Base-by-base conservation (phyloP, 2,797 vertebrate species). In the Muscicapa comitata region DNA sequence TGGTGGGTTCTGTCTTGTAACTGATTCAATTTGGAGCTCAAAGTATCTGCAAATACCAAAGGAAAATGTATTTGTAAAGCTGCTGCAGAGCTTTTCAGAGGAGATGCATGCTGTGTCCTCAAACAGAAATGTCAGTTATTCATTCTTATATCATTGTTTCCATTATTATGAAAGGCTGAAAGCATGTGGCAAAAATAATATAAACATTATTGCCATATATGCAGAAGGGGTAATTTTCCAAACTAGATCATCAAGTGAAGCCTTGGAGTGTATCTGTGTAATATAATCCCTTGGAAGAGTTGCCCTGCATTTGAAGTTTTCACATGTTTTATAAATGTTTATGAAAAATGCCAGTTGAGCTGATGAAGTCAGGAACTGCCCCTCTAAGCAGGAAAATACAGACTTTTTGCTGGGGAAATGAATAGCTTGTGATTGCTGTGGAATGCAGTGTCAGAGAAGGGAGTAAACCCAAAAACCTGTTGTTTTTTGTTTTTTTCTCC, bases 131-230 rank as follows among this genome's bases (percentile, higher is more conserved):
- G 93, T 95, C 92, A 92, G 71, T 92, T 89, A 68, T 89, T 92
- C 84, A 18, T 93, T 97, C 84, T 96, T 93, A 19, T 91, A 85
- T 97, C 91, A 91, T 95, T 95, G 84, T 97, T 97, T 95, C 92
- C 94, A 85, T 92, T 95, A 82, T 94, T 95, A 95, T 94, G 94
- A 92, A 92, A 95, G 93, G 50, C 77, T 80, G 70, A 82, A 96
- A 91, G 92, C 90, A 97, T 92, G 94, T 82, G 81, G 90, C 83
- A 87, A 95, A 95, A 95, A 94, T 94, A 97, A 95, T 79, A 94
- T 86, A 95, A 95, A 95, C 86, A 91, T 94, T 89, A 88, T 82
- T 92, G 86, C 86, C 86, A 71, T 93, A 87, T 91, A 94, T 93
- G 94, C 91, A 91, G 88, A 94, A 85, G 67, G 43, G 59, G 10